These are phyloP conservation scores for Tenualosa thibaudeaui DNA, from an alignment of 2,797 vertebrate species.

Conservation along the genomic window DNA sequence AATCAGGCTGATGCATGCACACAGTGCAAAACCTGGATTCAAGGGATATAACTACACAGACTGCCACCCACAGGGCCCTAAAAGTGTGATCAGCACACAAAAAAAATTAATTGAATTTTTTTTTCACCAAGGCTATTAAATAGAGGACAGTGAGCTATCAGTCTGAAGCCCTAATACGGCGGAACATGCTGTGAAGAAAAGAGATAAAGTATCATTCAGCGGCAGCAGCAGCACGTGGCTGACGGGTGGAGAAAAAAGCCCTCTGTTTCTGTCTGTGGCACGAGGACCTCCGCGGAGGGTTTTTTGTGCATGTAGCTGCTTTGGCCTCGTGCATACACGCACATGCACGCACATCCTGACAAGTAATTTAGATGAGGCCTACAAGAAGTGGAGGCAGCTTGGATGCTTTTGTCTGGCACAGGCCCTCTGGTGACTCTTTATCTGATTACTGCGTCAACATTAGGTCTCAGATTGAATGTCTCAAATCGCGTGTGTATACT, in stretches of 20 bases:
- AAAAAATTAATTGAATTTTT: neutral
- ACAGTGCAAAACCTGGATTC: neutral
- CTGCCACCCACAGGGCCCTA: neutral
- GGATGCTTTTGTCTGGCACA: neutral
- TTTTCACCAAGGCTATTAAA: neutral
- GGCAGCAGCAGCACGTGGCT: neutral
- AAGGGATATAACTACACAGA: neutral
- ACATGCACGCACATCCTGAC: neutral
- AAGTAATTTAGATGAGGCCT: neutral
- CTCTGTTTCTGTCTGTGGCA: neutral
- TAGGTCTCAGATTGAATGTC: neutral
- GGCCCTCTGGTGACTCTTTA: constrained; percentile 36
- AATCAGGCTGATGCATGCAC: neutral
- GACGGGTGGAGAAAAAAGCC: neutral
- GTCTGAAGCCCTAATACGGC: neutral
- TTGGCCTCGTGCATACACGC: too few species aligned
- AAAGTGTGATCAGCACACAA: neutral
- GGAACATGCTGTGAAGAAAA: neutral
- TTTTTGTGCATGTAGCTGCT: neutral
- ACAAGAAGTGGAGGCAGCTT: neutral
- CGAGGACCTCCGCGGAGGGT: neutral
- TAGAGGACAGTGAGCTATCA: neutral
- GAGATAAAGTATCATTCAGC: neutral
- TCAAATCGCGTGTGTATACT: neutral
- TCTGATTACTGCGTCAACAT: constrained; percentile 17